Percentiles rank a stretch among this genome's conserved stretches.
Conservation (phyloP, 2,888 invertebrate genomes). For the Catocala nupta region DNA sequence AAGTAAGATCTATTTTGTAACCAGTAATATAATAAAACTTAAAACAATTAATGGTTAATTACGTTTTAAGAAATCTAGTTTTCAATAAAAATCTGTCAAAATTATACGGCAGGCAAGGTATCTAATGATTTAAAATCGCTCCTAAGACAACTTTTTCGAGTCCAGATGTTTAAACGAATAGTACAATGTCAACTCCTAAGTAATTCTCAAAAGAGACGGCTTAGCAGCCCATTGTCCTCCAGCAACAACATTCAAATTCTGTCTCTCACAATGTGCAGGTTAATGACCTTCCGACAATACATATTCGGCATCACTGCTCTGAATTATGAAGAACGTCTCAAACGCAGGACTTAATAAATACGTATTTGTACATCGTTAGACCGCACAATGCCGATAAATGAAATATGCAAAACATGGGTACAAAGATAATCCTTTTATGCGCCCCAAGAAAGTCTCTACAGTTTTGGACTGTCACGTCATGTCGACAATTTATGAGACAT, state of each 20-base stretch:
- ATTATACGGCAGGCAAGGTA: no score
- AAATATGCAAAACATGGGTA: conserved; percentile 77
- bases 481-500: conserved; percentile 8
- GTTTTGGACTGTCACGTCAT: conserved; percentile 9
- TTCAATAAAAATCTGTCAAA: no score
- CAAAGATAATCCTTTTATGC: conserved; percentile 62
- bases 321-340: conserved; percentile 53
- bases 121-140: no score
- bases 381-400: conserved; percentile 75
- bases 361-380: conserved; percentile 81
- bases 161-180: background rate
- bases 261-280: conserved; percentile 38
- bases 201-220: conserved; percentile 18
- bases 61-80: no score
- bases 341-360: conserved; percentile 68
- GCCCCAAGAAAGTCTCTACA: conserved; percentile 45
- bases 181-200: conserved; percentile 1
- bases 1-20: no score
- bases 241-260: conserved; percentile 35
- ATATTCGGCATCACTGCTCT: conserved; percentile 39
- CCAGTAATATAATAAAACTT: no score
- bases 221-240: conserved; percentile 16
- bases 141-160: background rate
- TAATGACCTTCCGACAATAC: conserved; percentile 49
- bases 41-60: no score